Conservation (phyloP, 1,140 invertebrate genomes). For the Drosophila asahinai region DNA sequence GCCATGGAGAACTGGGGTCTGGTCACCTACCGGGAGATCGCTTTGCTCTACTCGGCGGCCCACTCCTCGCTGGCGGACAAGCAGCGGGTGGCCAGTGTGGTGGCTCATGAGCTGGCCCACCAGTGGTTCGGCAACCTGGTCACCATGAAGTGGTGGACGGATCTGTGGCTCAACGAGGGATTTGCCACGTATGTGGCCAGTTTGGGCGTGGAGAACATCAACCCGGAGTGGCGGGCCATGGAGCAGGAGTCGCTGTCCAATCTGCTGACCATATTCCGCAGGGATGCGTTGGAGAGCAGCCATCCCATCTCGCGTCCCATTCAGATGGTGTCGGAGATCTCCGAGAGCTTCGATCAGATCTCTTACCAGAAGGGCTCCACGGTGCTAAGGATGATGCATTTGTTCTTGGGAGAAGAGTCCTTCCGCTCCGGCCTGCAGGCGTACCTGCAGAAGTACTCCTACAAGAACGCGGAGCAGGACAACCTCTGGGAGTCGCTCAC, state of each 20-base stretch:
- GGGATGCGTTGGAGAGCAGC: slow-evolving; percentile 87
- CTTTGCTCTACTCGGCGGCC: slow-evolving; percentile 69
- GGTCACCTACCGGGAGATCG: slow-evolving; percentile 82
- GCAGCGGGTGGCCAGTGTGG: slow-evolving; percentile 88
- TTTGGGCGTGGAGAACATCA: slow-evolving; percentile 87
- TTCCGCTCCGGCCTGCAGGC: slow-evolving; percentile 89
- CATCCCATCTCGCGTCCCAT: slow-evolving; percentile 89
- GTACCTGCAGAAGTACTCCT: slow-evolving; percentile 89
- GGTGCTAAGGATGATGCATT: slow-evolving; percentile 95
- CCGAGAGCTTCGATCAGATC: slow-evolving; percentile 95
- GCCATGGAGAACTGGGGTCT: slow-evolving; percentile 92
- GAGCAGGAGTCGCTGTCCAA: slow-evolving; percentile 88
- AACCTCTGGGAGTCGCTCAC: slow-evolving; percentile 93
- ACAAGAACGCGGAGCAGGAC: slow-evolving; percentile 91
- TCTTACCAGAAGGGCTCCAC: slow-evolving; percentile 94
- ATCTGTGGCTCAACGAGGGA: slow-evolving; percentile 95
- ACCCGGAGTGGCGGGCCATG: slow-evolving; percentile 88
- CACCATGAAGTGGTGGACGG: slow-evolving; percentile 93
- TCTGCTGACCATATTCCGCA: slow-evolving; percentile 86
- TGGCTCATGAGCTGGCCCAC: slow-evolving; percentile 93
- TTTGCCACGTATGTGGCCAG: slow-evolving; percentile 92
- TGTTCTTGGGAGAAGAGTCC: slow-evolving; percentile 92
- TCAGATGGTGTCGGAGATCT: slow-evolving; percentile 91
- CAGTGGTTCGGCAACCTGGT: slow-evolving; percentile 92
- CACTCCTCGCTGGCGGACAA: slow-evolving; percentile 88